These are phyloP conservation scores for Phrynocephalus guinanensis DNA, from an alignment of 2,797 vertebrate genomes.

Conservation along the genomic window DNA sequence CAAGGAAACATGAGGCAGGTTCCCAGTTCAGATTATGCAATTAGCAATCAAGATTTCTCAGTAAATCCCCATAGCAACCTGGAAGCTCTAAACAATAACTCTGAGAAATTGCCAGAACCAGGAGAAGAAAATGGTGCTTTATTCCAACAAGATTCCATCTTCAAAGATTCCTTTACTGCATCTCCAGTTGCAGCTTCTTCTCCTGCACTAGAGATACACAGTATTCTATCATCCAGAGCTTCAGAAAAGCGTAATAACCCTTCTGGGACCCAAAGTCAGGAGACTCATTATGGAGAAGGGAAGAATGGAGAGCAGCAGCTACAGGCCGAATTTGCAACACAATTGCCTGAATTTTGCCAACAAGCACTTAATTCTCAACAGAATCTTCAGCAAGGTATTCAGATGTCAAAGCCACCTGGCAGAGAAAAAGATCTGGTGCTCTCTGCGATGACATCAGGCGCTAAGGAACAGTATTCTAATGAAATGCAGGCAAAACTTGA, in stretches of 20 bases:
- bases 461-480: constrained; percentile 55
- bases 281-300: constrained; percentile 72
- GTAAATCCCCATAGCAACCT: constrained; percentile 77
- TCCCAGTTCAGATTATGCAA: constrained; percentile 77
- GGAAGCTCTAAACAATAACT: constrained; percentile 77
- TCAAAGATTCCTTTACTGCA: constrained; percentile 80
- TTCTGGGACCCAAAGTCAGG: constrained; percentile 69
- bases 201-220: constrained; percentile 73
- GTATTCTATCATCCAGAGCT: constrained; percentile 67
- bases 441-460: constrained; percentile 33
- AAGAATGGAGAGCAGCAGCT: constrained; percentile 73
- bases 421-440: constrained; percentile 63
- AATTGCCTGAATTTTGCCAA: constrained; percentile 61
- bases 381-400: constrained; percentile 79
- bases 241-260: constrained; percentile 71
- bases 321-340: constrained; percentile 57
- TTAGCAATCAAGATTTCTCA: constrained; percentile 78
- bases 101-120: constrained; percentile 78
- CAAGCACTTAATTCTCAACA: constrained; percentile 67
- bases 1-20: constrained; percentile 73
- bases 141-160: constrained; percentile 80
- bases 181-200: constrained; percentile 45
- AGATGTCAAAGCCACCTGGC: constrained; percentile 66
- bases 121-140: constrained; percentile 81
- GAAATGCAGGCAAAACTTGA: constrained; percentile 60